phyloP scores from a whole-genome alignment of 2,113 vertebrate genomes.

The Larimichthys polyactis region DNA sequence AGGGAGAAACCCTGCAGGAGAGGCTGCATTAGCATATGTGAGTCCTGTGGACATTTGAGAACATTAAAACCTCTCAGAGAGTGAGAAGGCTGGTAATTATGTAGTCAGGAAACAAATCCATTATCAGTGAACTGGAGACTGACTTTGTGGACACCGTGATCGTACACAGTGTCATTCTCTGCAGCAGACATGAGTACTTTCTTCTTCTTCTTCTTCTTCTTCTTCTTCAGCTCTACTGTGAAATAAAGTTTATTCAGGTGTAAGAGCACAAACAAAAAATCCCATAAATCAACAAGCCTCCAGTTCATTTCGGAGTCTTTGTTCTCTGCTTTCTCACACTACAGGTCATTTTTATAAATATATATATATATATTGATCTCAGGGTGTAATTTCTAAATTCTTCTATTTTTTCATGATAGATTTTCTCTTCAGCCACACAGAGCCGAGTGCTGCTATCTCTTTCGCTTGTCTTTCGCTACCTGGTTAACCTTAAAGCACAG shows the following conservation, averaged over 20 bases:
- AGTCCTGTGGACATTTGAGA: constrained; percentile 35
- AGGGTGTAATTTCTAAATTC: constrained; percentile 27
- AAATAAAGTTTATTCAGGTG: constrained; percentile 32
- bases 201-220: constrained; percentile 1
- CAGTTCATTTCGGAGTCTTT: constrained; percentile 17
- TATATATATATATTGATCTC: constrained; percentile 40
- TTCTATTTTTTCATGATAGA: constrained; percentile 31
- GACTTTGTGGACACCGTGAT: constrained; percentile 27
- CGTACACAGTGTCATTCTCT: neutral
- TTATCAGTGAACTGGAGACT: constrained; percentile 18
- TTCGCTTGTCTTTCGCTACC: constrained; percentile 51
- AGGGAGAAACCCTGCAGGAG: constrained; percentile 8
- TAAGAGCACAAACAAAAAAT: constrained; percentile 20
- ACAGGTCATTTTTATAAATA: constrained; percentile 18
- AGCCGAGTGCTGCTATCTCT: constrained; percentile 39
- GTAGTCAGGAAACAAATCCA: constrained; percentile 30
- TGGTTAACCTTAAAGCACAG: constrained; percentile 62
- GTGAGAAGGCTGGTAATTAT: constrained; percentile 38
- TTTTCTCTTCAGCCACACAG: constrained; percentile 33
- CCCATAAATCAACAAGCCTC: constrained; percentile 28
- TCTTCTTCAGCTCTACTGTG: constrained; percentile 1
- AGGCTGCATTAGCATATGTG: constrained; percentile 30
- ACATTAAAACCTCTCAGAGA: constrained; percentile 31
- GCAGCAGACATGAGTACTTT: neutral
- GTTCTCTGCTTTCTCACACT: neutral